Evolutionary conservation across 1,140 invertebrate genomes (phyloP).

Genomic region (Drosophila pseudoobscura): DNA sequence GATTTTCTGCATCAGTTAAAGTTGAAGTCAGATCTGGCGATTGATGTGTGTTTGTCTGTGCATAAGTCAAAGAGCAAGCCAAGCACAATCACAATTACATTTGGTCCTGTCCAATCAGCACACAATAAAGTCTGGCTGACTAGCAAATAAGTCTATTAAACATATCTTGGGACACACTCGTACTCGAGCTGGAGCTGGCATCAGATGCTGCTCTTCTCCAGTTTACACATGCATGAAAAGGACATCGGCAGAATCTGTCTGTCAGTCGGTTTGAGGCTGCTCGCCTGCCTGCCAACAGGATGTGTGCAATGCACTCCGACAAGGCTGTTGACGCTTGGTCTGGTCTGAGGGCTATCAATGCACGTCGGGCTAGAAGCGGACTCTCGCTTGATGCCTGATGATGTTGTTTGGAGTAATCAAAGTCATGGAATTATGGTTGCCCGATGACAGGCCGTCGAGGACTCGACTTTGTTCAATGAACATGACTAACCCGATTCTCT

Average conservation of each 20-base stretch:
- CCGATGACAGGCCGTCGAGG: conserved; percentile 7
- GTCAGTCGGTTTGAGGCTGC: background rate
- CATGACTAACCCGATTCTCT: background rate
- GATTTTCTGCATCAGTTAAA: no score
- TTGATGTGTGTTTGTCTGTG: no score
- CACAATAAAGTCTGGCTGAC: conserved; percentile 35
- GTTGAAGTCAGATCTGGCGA: no score
- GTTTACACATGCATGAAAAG: conserved; percentile 34
- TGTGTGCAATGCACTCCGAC: conserved; percentile 29
- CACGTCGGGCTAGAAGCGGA: background rate
- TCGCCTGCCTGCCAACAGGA: conserved; percentile 15
- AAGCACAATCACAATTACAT: conserved; percentile 59
- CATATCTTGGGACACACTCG: conserved; percentile 27
- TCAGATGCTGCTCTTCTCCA: conserved; percentile 29
- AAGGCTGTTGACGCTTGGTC: conserved; percentile 24
- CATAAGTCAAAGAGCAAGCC: conserved; percentile 7
- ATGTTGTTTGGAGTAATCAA: conserved; percentile 42
- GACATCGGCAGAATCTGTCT: conserved; percentile 10
- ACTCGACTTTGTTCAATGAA: conserved; percentile 18
- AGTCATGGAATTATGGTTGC: conserved; percentile 7
- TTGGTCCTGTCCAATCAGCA: conserved; percentile 68
- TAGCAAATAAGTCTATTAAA: conserved; percentile 57
- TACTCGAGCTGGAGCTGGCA: conserved; percentile 12
- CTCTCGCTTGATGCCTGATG: conserved; percentile 4
- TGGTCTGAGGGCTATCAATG: conserved; percentile 9